These are phyloP conservation scores for Ryuthela nishihirai DNA, from an alignment of 2,888 invertebrate species.

Conservation along the genomic window DNA sequence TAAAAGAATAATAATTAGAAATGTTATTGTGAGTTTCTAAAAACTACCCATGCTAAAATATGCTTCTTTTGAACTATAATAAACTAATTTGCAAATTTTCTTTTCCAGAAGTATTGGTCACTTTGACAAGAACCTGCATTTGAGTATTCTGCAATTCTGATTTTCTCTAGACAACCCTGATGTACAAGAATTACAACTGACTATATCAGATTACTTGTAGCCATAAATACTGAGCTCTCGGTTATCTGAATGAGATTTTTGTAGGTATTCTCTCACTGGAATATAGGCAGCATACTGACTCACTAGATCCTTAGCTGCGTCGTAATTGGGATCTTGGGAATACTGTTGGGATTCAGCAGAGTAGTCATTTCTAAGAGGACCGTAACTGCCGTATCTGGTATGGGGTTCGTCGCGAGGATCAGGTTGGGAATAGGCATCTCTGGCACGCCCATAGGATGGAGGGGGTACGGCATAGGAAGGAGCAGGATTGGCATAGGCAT, in stretches of 20 bases:
- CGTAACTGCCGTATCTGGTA: conserved; percentile 10
- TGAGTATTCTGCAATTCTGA: too few species aligned
- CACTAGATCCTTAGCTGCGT: conserved; percentile 27
- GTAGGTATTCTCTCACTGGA: conserved; percentile 15
- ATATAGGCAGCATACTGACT: conserved; percentile 29
- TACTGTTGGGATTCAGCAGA: conserved; percentile 13
- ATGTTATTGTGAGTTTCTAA: too few species aligned
- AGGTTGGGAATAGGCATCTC: too few species aligned
- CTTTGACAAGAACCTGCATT: too few species aligned
- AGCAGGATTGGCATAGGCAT: not conserved
- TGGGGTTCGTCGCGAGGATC: too few species aligned
- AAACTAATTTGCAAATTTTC: too few species aligned
- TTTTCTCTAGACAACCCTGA: too few species aligned
- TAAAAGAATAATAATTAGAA: too few species aligned
- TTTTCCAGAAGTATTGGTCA: too few species aligned
- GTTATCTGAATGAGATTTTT: conserved; percentile 6
- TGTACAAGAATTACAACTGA: too few species aligned
- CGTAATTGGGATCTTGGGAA: conserved; percentile 27
- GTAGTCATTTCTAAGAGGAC: conserved; percentile 18
- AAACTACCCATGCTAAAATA: too few species aligned
- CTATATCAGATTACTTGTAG: conserved; percentile 29
- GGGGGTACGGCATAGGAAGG: conserved; percentile 2
- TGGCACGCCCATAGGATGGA: not conserved
- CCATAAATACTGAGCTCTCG: conserved; percentile 29
- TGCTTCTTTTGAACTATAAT: too few species aligned